These are phyloP conservation scores for Trichonephila inaurata DNA, from an alignment of 1,140 invertebrate genomes.

Conservation along the genomic window DNA sequence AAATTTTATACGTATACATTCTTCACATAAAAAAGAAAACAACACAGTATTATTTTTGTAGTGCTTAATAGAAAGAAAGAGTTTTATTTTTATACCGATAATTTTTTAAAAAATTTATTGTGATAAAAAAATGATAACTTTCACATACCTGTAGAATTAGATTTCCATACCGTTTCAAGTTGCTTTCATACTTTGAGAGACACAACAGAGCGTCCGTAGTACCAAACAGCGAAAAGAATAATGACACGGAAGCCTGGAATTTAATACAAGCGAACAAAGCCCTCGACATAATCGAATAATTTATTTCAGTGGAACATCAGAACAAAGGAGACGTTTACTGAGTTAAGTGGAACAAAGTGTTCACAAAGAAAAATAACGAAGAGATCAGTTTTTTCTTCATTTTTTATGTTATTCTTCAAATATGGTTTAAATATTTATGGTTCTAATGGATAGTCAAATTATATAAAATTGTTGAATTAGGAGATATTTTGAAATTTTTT, in stretches of 20 bases:
- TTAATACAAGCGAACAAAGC: not conserved
- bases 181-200: not conserved
- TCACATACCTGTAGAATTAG: not conserved
- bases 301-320: not conserved
- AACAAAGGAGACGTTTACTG: conserved; percentile 26
- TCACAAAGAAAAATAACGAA: not conserved
- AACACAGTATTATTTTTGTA: too few relatives aligned
- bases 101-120: not conserved
- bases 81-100: too few relatives aligned
- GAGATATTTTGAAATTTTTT: too few relatives aligned
- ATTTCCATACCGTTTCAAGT: not conserved
- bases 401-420: too few relatives aligned
- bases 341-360: not conserved
- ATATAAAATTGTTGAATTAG: too few relatives aligned
- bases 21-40: too few relatives aligned
- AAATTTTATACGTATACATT: too few relatives aligned
- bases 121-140: not conserved
- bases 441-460: too few relatives aligned
- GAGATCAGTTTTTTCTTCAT: too few relatives aligned
- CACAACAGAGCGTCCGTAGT: not conserved
- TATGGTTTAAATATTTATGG: too few relatives aligned
- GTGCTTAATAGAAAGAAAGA: too few relatives aligned
- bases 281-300: conserved; percentile 3
- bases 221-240: not conserved
- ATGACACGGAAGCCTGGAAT: not conserved